Percentiles rank a stretch among this genome's conserved stretches.
These are phyloP conservation scores for Excalfactoria chinensis DNA, from an alignment of 2,113 vertebrate genomes.

Conservation along the genomic window DNA sequence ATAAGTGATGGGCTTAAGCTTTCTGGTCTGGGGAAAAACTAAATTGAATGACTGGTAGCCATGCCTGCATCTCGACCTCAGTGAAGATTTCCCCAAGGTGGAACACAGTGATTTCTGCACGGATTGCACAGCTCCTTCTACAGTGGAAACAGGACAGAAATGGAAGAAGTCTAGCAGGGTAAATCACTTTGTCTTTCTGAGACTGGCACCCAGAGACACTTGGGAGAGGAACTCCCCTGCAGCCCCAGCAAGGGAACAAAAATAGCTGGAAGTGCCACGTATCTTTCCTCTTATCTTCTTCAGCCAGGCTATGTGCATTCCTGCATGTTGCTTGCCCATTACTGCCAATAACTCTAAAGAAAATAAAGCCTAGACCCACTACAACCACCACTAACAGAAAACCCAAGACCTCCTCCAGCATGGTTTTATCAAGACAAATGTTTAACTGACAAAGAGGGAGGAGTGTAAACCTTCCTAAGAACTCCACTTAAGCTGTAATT, in stretches of 20 bases:
- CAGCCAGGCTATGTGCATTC: neutral
- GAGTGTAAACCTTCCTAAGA: neutral
- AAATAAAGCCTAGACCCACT: neutral
- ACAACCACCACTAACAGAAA: neutral
- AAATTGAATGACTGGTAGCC: neutral
- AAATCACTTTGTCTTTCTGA: neutral
- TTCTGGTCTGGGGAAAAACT: neutral
- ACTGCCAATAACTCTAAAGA: neutral
- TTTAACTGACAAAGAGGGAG: neutral
- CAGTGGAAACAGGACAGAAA: neutral
- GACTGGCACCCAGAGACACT: neutral
- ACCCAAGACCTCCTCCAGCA: neutral
- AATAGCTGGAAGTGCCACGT: rapidly evolving
- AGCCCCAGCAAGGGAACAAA: neutral
- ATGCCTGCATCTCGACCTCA: rapidly evolving
- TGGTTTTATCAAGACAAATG: no score
- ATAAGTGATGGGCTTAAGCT: neutral
- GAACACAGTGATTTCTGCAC: neutral
- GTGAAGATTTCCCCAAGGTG: neutral
- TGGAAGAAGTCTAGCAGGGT: neutral
- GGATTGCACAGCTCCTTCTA: neutral
- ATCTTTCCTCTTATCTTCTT: neutral
- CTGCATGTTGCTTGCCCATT: neutral
- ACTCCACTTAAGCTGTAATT: neutral
- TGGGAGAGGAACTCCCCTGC: neutral